Evolutionary conservation across 2,113 vertebrate species (phyloP).

Genomic region (Salvelinus alpinus): DNA sequence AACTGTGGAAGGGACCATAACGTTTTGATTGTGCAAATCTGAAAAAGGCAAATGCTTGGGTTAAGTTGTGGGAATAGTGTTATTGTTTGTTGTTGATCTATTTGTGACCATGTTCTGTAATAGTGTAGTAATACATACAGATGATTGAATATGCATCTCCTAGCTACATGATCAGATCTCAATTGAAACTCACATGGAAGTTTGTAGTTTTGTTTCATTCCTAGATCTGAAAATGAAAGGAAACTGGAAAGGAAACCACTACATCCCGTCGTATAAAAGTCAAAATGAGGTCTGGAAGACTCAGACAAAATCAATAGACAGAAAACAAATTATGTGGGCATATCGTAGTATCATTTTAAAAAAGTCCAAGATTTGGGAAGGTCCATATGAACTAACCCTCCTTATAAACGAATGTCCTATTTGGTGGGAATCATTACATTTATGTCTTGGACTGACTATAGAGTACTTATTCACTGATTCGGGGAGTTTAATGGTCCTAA

Average conservation of each 20-base stretch:
- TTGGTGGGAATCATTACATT: constrained; percentile 26
- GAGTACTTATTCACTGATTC: constrained; percentile 26
- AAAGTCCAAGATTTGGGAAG: neutral
- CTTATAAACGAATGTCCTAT: constrained; percentile 6
- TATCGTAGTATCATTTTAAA: neutral
- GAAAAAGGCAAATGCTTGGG: neutral
- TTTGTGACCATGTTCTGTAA: too few species aligned
- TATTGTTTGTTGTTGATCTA: too few species aligned
- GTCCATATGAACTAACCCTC: constrained; percentile 1
- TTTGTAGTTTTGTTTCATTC: too few species aligned
- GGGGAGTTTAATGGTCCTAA: constrained; percentile 1
- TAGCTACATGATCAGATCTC: too few species aligned
- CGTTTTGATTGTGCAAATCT: neutral
- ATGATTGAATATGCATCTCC: too few species aligned
- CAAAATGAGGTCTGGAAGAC: neutral
- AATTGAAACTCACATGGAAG: too few species aligned
- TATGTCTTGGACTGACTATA: constrained; percentile 21
- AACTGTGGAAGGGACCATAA: neutral
- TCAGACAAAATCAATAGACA: constrained; percentile 16
- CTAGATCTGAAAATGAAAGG: too few species aligned
- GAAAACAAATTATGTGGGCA: constrained; percentile 11
- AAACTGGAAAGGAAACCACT: too few species aligned
- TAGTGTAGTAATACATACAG: too few species aligned
- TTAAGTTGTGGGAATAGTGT: too few species aligned
- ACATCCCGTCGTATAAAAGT: neutral